phyloP scores from a whole-genome alignment of 1,140 invertebrate species.

The Drosophila pseudoobscura region DNA sequence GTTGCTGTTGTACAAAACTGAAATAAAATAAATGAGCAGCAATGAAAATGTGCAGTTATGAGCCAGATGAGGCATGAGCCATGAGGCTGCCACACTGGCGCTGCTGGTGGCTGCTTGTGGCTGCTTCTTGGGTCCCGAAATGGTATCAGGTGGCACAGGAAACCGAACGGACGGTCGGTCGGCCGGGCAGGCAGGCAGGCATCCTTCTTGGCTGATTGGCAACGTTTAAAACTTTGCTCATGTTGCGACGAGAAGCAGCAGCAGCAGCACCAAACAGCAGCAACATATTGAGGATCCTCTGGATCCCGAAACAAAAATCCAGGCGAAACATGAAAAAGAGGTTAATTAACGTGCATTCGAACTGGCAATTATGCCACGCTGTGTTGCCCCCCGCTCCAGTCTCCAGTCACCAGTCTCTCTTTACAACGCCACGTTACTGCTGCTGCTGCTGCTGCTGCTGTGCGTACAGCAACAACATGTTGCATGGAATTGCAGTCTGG shows the following conservation, averaged over 20 bases:
- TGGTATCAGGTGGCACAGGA: constrained; percentile 76
- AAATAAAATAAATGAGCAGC: constrained; percentile 78
- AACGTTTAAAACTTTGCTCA: constrained; percentile 65
- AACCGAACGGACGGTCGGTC: constrained; percentile 3
- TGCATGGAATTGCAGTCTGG: constrained; percentile 33
- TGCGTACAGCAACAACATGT: constrained; percentile 56
- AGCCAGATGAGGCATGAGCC: constrained; percentile 45
- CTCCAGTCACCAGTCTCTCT: constrained; percentile 10
- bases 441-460: constrained; percentile 23
- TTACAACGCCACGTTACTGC: constrained; percentile 28
- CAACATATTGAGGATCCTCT: constrained; percentile 26
- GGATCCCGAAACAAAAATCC: constrained; percentile 31
- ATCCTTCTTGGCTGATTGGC: constrained; percentile 64
- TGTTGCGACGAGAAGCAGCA: constrained; percentile 9
- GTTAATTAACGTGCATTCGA: constrained; percentile 82
- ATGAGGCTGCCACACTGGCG: too few species aligned
- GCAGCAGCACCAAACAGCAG: constrained; percentile 19
- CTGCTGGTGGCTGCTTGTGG: constrained; percentile 8
- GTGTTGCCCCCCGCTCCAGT: constrained; percentile 28
- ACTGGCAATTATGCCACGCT: constrained; percentile 78
- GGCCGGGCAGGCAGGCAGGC: neutral
- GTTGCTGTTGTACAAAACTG: constrained; percentile 56
- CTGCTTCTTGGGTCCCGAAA: constrained; percentile 50
- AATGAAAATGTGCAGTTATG: constrained; percentile 79
- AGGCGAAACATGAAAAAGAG: constrained; percentile 73